These are phyloP conservation scores for Chrysolina haemoptera DNA, from an alignment of 2,888 invertebrate genomes.

Conservation along the genomic window DNA sequence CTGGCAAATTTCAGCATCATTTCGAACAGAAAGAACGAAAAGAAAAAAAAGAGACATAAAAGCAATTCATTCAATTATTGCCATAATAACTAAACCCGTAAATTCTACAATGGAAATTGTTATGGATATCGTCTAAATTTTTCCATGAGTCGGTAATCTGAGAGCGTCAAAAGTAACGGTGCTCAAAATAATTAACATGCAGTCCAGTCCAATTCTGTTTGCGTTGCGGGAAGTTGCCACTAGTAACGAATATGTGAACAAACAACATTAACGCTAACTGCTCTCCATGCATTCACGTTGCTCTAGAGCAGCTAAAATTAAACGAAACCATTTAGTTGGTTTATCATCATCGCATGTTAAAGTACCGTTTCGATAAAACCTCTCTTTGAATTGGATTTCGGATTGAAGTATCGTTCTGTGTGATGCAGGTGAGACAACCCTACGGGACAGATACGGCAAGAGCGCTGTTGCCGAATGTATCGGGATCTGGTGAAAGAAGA, in stretches of 20 bases:
- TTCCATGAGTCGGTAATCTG: too few relatives aligned
- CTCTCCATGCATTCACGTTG: constrained; percentile 6
- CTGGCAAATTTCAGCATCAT: too few relatives aligned
- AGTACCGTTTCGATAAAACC: constrained; percentile 55
- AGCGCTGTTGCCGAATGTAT: constrained; percentile 19
- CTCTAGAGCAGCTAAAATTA: constrained; percentile 37
- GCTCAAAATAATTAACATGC: neutral
- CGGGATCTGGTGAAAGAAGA: too few relatives aligned
- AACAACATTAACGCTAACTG: constrained; percentile 18
- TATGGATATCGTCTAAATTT: too few relatives aligned
- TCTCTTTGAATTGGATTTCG: constrained; percentile 49
- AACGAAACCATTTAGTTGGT: constrained; percentile 45
- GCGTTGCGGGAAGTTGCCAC: constrained; percentile 7
- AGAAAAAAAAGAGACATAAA: too few relatives aligned
- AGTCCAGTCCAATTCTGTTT: constrained; percentile 12
- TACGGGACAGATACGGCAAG: constrained; percentile 37
- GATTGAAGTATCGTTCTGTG: constrained; percentile 46
- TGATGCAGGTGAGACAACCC: constrained; percentile 47
- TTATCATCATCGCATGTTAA: constrained; percentile 54
- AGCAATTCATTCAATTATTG: too few relatives aligned
- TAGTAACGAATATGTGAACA: constrained; percentile 15
- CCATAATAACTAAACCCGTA: too few relatives aligned
- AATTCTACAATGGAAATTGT: too few relatives aligned
- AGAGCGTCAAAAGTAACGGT: neutral
- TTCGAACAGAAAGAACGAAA: too few relatives aligned